phyloP scores from a whole-genome alignment of 2,113 vertebrate genomes.

The Nematolebias whitei region DNA sequence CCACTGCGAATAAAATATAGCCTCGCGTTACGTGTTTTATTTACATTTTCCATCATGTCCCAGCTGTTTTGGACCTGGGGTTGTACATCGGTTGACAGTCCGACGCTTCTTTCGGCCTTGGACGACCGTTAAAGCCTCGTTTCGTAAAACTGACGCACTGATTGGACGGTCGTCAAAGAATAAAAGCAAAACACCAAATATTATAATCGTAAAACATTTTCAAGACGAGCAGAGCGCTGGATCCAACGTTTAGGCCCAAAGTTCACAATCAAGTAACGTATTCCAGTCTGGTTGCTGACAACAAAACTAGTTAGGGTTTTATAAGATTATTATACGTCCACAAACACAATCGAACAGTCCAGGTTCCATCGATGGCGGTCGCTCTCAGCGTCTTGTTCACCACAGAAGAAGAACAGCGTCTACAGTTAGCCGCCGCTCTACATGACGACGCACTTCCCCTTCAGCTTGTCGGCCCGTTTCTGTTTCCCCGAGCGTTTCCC shows the following conservation, averaged over 20 bases:
- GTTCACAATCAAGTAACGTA: background rate
- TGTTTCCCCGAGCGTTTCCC: conserved; percentile 89
- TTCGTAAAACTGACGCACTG: background rate
- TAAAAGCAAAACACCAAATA: background rate
- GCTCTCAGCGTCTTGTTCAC: conserved; percentile 24
- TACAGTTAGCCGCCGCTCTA: conserved; percentile 56
- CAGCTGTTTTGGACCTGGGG: too few relatives aligned
- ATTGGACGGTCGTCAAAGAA: background rate
- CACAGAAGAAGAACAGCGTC: too few relatives aligned
- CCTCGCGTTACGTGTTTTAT: background rate
- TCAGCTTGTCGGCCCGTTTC: conserved; percentile 90
- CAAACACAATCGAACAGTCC: conserved; percentile 22
- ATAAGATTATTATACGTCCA: conserved; percentile 1
- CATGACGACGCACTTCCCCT: conserved; percentile 93
- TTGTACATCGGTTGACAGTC: too few relatives aligned
- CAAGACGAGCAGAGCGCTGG: background rate
- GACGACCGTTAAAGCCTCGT: background rate
- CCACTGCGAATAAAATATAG: too few relatives aligned
- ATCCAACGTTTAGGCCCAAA: background rate
- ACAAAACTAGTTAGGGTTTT: background rate
- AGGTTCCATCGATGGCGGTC: conserved; percentile 3
- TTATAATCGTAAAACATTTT: background rate
- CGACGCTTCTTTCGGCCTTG: too few relatives aligned
- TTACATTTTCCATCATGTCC: too few relatives aligned
- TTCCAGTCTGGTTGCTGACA: background rate